phyloP scores from a whole-genome alignment of 1,140 invertebrate genomes.

The Drosophila lacteicornis region DNA sequence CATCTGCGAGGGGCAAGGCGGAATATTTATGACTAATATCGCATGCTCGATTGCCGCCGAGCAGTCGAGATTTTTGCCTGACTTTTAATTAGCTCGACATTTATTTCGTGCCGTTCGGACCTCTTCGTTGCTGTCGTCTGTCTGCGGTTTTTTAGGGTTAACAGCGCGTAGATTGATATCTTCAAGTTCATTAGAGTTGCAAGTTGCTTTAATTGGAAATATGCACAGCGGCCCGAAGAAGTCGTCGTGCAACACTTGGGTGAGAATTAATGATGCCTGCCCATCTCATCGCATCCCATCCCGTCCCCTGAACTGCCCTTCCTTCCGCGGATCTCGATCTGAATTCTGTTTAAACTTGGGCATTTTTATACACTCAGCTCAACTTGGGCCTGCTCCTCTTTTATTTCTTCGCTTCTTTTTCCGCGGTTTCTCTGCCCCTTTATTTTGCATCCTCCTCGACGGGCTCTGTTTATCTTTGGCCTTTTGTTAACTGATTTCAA shows the following conservation, averaged over 20 bases:
- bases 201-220: conserved; percentile 82
- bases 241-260: conserved; percentile 70
- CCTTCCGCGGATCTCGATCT: conserved; percentile 40
- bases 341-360: conserved; percentile 74
- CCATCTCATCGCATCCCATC: conserved; percentile 14
- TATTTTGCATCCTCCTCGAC: conserved; percentile 17
- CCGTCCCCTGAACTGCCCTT: conserved; percentile 1
- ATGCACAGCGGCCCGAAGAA: conserved; percentile 55
- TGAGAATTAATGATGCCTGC: conserved; percentile 83
- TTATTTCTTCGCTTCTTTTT: conserved; percentile 24
- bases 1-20: conserved; percentile 21
- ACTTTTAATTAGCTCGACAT: conserved; percentile 82
- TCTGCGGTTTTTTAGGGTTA: conserved; percentile 71
- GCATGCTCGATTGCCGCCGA: conserved; percentile 47
- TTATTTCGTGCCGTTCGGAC: conserved; percentile 51
- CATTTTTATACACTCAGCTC: conserved; percentile 44
- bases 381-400: conserved; percentile 9
- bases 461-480: conserved; percentile 39
- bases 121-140: conserved; percentile 23
- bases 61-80: conserved; percentile 25
- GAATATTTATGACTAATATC: conserved; percentile 68
- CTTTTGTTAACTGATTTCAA: conserved; percentile 77
- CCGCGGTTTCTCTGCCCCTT: conserved; percentile 31
- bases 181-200: conserved; percentile 84
- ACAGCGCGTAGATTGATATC: conserved; percentile 84